A percentile compares a stretch with the other conserved stretches of the same genome.
These are phyloP conservation scores for Zophobas atratus DNA, from an alignment of 1,140 invertebrate species.

Conservation along the genomic window DNA sequence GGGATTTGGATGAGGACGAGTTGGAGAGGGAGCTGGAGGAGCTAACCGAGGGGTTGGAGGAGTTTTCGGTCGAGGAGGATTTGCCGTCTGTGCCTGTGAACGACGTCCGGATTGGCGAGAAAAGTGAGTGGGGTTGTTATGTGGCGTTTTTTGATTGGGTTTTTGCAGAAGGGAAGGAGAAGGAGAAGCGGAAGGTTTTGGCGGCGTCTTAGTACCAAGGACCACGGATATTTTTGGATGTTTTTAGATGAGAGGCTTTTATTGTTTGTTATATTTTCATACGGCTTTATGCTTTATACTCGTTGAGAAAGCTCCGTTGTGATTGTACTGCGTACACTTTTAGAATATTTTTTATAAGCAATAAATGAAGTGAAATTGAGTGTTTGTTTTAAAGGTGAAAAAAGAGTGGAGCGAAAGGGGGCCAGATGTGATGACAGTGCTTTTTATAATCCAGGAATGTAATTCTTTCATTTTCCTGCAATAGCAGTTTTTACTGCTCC, in stretches of 20 bases:
- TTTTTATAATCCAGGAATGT: too few relatives aligned
- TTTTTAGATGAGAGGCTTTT: not conserved
- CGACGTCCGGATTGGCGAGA: not conserved
- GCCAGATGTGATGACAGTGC: too few relatives aligned
- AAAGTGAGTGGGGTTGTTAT: not conserved
- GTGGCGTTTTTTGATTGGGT: not conserved
- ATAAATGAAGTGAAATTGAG: too few relatives aligned
- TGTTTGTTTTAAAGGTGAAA: too few relatives aligned
- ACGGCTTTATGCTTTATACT: not conserved
- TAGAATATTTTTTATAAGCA: too few relatives aligned
- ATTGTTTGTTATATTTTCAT: conserved; percentile 13
- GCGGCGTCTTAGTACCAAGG: not conserved
- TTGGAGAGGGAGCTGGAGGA: conserved; percentile 86
- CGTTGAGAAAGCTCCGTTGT: not conserved
- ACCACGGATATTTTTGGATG: not conserved
- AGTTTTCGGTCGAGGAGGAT: conserved; percentile 81
- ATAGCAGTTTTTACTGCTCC: too few relatives aligned
- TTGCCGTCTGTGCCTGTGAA: conserved; percentile 77
- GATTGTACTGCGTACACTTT: not conserved
- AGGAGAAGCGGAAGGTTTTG: not conserved
- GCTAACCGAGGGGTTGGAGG: conserved; percentile 86
- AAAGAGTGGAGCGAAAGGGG: too few relatives aligned
- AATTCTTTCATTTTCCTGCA: too few relatives aligned
- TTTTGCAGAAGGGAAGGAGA: not conserved
- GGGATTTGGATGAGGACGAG: conserved; percentile 92